Evolutionary conservation across 2,797 vertebrate genomes (phyloP), one percentile per base, ranked within the genome.

Genomic region (Denticeps clupeoides): DNA sequence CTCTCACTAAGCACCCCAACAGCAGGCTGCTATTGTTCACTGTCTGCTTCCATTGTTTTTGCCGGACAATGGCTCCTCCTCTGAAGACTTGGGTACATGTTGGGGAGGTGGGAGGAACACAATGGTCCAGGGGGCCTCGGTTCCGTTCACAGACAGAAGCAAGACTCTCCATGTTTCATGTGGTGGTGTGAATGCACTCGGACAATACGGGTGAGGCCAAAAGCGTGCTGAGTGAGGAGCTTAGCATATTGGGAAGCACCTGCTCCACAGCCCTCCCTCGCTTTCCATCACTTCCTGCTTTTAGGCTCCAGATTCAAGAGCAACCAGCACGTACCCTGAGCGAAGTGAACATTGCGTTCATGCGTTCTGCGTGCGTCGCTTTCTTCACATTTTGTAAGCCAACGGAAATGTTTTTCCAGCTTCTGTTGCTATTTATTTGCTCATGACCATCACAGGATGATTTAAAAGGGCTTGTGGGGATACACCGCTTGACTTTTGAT

Each of bases 251-350:
- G 6, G 46, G 41, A 44, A 49, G 11, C 24, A 37, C 21, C 24
- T 49, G 32, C 22, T 50, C 41, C 37, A 16, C 59, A 42, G 33
- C 32, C 46, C 35, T 2, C 26, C 25, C 42, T 44, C 54, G 53
- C 56, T 56, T 45, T 41, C 35, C 41, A 44, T 9, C 50, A 58
- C 7, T 44, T 21, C 31, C 8, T 27, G 23, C 35, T 22, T 16
- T 15, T 65, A 48, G n/a, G 33, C 8, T 6, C 31, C 15, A 1
- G 19, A 11, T 12, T 22, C n/a, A n/a, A n/a, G n/a, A n/a, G n/a
- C n/a, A n/a, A n/a, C n/a, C n/a, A n/a, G n/a, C n/a, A n/a, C n/a
- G n/a, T n/a, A n/a, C n/a, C n/a, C n/a, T n/a, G n/a, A n/a, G n/a
- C n/a, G n/a, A n/a, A n/a, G n/a, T n/a, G n/a, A n/a, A n/a, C n/a